phyloP scores from a whole-genome alignment of 2,888 invertebrate genomes.

The Listrodromus nycthemerus region DNA sequence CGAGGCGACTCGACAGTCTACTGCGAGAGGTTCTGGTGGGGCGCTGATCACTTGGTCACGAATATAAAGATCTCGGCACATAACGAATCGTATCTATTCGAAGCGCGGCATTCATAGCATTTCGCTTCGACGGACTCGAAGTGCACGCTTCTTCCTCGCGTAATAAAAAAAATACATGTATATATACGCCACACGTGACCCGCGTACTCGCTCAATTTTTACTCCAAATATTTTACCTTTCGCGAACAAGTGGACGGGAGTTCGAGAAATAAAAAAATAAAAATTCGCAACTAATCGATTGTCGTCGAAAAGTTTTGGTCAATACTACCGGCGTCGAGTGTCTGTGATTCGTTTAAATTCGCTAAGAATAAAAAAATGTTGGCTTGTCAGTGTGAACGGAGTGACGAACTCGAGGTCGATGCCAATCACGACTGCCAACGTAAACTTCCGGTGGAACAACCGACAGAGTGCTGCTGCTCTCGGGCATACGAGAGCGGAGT shows the following conservation, averaged over 20 bases:
- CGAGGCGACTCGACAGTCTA: neutral
- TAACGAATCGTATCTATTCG: conserved; percentile 64
- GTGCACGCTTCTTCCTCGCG: neutral
- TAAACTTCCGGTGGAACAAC: conserved; percentile 67
- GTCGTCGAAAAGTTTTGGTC: neutral
- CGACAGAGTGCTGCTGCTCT: conserved; percentile 46
- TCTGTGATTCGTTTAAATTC: neutral
- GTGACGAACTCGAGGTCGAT: conserved; percentile 65
- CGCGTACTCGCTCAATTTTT: neutral
- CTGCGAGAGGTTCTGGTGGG: conserved; percentile 44
- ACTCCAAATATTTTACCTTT: neutral
- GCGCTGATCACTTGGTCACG: conserved; percentile 53
- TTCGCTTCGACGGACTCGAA: conserved; percentile 15
- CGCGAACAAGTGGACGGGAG: neutral
- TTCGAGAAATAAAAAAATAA: neutral
- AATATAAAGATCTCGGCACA: conserved; percentile 60
- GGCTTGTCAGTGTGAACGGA: conserved; percentile 75
- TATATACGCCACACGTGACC: neutral
- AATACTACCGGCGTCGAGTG: neutral
- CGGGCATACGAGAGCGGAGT: conserved; percentile 59
- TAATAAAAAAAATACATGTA: neutral
- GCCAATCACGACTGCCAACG: conserved; percentile 72
- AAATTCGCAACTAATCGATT: neutral
- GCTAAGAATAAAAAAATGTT: conserved; percentile 73
- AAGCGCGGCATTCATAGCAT: conserved; percentile 51